Evolutionary conservation across 2,113 vertebrate species (phyloP).

Genomic region (Tragelaphus scriptus): DNA sequence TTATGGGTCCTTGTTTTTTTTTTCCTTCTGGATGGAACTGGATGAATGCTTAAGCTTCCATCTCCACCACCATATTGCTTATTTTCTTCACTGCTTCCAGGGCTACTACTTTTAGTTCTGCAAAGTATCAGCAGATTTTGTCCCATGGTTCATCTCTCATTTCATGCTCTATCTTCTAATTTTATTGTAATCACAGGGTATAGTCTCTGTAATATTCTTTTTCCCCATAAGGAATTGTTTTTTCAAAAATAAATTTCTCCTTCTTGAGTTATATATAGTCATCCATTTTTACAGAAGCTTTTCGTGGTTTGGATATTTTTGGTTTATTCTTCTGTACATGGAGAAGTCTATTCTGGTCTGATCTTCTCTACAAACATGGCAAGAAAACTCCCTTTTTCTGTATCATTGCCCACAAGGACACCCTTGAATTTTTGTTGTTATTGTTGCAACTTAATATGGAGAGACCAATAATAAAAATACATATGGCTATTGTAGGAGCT

Average conservation of each 20-base stretch:
- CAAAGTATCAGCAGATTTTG: background rate
- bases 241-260: background rate
- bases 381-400: background rate
- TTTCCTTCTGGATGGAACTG: background rate
- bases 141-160: background rate
- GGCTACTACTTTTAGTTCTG: background rate
- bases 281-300: background rate
- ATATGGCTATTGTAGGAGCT: background rate
- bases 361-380: background rate
- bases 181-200: background rate
- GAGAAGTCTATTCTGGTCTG: background rate
- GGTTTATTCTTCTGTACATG: background rate
- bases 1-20: background rate
- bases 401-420: background rate
- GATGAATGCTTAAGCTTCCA: background rate
- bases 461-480: background rate
- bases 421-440: background rate
- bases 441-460: background rate
- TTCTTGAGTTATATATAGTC: background rate
- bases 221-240: background rate
- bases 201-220: background rate
- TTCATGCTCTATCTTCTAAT: background rate
- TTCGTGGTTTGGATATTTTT: background rate
- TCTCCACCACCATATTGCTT: background rate
- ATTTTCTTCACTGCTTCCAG: background rate